Conservation (phyloP, 2,113 vertebrate genomes). For the Abramis brama region DNA sequence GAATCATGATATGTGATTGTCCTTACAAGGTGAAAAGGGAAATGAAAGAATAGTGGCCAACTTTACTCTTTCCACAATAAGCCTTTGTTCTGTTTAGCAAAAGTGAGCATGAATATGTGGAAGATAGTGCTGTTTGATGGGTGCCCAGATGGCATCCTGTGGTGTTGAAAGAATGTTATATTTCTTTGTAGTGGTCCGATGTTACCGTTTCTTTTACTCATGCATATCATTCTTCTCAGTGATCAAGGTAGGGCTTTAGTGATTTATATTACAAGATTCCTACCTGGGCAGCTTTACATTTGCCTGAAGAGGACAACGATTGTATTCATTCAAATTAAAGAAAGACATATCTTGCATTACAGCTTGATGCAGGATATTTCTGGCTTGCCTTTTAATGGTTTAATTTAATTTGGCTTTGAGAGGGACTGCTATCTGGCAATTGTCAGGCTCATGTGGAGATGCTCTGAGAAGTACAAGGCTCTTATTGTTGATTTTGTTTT, state of each 20-base stretch:
- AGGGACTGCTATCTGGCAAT: background rate
- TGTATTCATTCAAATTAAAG: background rate
- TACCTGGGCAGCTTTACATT: constrained; percentile 53
- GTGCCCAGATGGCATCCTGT: constrained; percentile 51
- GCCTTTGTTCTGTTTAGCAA: constrained; percentile 53
- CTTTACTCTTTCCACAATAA: constrained; percentile 1
- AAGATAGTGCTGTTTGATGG: constrained; percentile 40
- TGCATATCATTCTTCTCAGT: constrained; percentile 62
- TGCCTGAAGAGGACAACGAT: background rate
- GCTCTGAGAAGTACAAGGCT: constrained; percentile 56
- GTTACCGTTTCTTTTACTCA: constrained; percentile 57
- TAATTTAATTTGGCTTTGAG: constrained; percentile 5
- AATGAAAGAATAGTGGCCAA: constrained; percentile 49
- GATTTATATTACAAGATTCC: constrained; percentile 50
- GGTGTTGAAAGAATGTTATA: constrained; percentile 54
- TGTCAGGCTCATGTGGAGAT: constrained; percentile 53
- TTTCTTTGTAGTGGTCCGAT: constrained; percentile 44
- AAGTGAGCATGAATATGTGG: constrained; percentile 58
- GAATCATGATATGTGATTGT: constrained; percentile 55
- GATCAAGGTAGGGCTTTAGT: constrained; percentile 65
- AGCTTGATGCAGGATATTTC: background rate
- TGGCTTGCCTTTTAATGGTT: background rate
- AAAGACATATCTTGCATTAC: background rate
- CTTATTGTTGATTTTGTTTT: constrained; percentile 68
- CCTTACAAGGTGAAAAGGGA: constrained; percentile 60